Conservation (phyloP, 2,113 vertebrate genomes). For the Desmodus rotundus region DNA sequence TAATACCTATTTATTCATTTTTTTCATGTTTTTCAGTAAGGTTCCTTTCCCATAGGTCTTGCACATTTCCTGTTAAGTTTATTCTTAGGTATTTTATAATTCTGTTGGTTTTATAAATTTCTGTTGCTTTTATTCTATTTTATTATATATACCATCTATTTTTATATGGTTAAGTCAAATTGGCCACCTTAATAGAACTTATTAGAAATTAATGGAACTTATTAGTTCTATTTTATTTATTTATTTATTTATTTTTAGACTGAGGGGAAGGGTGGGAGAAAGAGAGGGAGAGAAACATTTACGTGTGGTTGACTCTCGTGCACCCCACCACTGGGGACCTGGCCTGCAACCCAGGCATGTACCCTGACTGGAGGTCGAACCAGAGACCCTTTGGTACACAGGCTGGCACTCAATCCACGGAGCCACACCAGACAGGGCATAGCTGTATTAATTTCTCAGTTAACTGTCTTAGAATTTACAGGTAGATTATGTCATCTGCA, state of each 20-base stretch:
- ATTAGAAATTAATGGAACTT: too few relatives aligned
- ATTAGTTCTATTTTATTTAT: neutral
- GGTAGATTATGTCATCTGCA: neutral
- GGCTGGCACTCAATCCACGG: too few relatives aligned
- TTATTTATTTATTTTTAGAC: too few relatives aligned
- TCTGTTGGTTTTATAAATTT: neutral
- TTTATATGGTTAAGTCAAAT: constrained; percentile 19
- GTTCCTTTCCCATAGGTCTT: neutral
- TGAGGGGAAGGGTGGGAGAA: too few relatives aligned
- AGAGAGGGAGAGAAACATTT: too few relatives aligned
- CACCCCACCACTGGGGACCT: too few relatives aligned
- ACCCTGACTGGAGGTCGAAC: too few relatives aligned
- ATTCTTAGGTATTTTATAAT: neutral
- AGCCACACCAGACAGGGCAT: neutral
- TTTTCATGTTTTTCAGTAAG: neutral
- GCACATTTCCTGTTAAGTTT: neutral
- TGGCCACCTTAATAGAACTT: too few relatives aligned
- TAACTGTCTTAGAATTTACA: neutral
- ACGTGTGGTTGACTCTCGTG: too few relatives aligned
- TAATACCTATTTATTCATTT: neutral
- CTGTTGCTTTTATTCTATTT: neutral
- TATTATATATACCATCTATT: neutral
- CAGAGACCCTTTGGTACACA: too few relatives aligned
- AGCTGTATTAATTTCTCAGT: neutral
- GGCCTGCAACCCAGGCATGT: too few relatives aligned